These are phyloP conservation scores for Diaperis boleti DNA, from an alignment of 2,888 invertebrate species.

Conservation along the genomic window DNA sequence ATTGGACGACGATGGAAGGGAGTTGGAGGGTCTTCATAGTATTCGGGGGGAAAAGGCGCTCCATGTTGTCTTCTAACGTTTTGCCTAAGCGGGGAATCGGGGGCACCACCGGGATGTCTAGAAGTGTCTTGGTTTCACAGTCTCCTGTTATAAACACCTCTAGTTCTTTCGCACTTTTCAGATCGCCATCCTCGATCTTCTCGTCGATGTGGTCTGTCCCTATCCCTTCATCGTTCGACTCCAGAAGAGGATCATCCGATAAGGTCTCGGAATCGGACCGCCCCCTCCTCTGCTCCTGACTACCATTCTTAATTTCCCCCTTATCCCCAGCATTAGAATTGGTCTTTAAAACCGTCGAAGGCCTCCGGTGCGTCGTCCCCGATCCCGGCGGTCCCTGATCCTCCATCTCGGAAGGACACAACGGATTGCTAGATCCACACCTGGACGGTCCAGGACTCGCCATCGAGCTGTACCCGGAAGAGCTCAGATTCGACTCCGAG, in stretches of 20 bases:
- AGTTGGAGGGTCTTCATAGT: constrained; percentile 69
- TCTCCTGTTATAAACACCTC: constrained; percentile 67
- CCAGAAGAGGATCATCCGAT: constrained; percentile 78
- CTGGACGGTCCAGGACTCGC: constrained; percentile 84
- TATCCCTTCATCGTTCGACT: constrained; percentile 83
- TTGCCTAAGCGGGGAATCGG: constrained; percentile 70
- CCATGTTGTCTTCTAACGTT: constrained; percentile 70
- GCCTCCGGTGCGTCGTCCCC: constrained; percentile 65
- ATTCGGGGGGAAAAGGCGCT: constrained; percentile 58
- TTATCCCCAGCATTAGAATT: constrained; percentile 58
- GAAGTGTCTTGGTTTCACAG: constrained; percentile 63
- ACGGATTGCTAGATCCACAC: constrained; percentile 84
- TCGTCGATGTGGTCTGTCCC: constrained; percentile 79
- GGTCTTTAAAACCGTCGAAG: constrained; percentile 74
- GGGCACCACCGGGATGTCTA: constrained; percentile 66
- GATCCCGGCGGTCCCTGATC: constrained; percentile 75
- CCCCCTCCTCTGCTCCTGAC: constrained; percentile 70
- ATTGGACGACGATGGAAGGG: constrained; percentile 73
- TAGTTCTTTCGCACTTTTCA: constrained; percentile 76
- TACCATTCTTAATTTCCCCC: constrained; percentile 50
- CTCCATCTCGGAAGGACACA: constrained; percentile 82
- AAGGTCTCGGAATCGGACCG: constrained; percentile 81
- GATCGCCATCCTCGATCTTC: constrained; percentile 78
- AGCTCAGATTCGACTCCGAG: constrained; percentile 86
- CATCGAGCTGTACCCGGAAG: constrained; percentile 88